These are phyloP conservation scores for Euleptes europaea DNA, from an alignment of 2,113 vertebrate genomes.

Conservation along the genomic window DNA sequence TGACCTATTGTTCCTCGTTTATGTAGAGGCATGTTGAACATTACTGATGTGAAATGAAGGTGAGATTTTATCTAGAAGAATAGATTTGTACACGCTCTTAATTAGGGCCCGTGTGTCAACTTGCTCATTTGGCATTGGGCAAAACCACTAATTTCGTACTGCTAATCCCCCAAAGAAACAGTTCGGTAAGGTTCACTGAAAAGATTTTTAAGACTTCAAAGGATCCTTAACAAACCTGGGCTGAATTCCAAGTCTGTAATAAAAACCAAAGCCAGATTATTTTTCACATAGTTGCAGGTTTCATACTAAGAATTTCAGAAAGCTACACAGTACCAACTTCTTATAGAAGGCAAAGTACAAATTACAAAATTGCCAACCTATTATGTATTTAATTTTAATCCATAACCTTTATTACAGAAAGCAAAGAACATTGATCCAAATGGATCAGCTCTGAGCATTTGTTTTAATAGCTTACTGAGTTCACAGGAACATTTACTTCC, in stretches of 20 bases:
- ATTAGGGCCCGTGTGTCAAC: neutral
- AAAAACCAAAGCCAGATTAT: conserved; percentile 13
- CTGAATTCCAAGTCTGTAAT: conserved; percentile 5
- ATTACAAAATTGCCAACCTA: neutral
- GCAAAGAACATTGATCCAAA: neutral
- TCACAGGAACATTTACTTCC: too few relatives aligned
- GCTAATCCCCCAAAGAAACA: conserved; percentile 5
- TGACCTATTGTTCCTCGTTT: neutral
- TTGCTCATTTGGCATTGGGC: neutral
- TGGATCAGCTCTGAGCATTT: neutral
- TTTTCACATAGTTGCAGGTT: conserved; percentile 22
- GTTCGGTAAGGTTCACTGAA: neutral
- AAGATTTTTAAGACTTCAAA: conserved; percentile 3
- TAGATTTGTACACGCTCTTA: neutral
- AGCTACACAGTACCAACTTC: neutral
- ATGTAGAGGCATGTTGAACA: neutral
- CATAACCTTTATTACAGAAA: neutral
- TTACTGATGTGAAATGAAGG: neutral
- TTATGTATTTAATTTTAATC: conserved; percentile 1
- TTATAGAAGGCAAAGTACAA: neutral
- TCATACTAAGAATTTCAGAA: conserved; percentile 1
- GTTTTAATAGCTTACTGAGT: neutral
- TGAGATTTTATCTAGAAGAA: neutral
- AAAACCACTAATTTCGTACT: conserved; percentile 1
- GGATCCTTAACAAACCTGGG: conserved; percentile 10